A percentile compares a stretch with the other conserved stretches of the same genome.
Conservation (phyloP, 2,888 invertebrate species). For the Antheraea yamamai region DNA sequence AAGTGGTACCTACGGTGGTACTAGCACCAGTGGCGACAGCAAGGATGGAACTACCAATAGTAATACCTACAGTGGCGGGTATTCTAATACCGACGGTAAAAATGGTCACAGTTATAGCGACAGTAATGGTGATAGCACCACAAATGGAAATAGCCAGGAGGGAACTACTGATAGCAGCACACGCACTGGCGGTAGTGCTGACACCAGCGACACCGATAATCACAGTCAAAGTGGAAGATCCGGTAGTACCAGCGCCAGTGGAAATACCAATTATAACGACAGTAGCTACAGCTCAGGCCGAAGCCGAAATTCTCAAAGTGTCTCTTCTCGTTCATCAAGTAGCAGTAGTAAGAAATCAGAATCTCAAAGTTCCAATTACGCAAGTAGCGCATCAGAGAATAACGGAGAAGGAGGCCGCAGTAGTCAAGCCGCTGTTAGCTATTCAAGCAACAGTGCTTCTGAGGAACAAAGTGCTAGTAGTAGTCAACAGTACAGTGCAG, state of each 20-base stretch:
- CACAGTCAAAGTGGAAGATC: not conserved
- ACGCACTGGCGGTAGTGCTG: not conserved
- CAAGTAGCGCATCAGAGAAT: not conserved
- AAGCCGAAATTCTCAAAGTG: not conserved
- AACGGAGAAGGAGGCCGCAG: not conserved
- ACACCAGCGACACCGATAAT: not conserved
- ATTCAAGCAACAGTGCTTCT: not conserved
- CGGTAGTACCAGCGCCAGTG: not conserved
- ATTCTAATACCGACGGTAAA: not conserved
- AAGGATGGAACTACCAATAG: not conserved
- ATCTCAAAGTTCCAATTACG: not conserved
- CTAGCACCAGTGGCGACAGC: not conserved
- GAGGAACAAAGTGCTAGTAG: not conserved
- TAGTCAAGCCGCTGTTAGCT: not conserved
- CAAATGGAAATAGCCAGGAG: not conserved
- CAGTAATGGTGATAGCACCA: not conserved
- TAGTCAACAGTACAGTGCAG: not conserved
- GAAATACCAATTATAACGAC: not conserved
- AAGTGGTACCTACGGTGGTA: not conserved
- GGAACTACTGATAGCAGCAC: not conserved
- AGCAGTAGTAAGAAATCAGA: not conserved
- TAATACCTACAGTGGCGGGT: not conserved
- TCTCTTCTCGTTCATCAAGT: not conserved
- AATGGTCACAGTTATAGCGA: not conserved
- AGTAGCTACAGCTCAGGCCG: not conserved